Base-by-base conservation (phyloP, 1,140 invertebrate genomes). In the Charaxes varanes region DNA sequence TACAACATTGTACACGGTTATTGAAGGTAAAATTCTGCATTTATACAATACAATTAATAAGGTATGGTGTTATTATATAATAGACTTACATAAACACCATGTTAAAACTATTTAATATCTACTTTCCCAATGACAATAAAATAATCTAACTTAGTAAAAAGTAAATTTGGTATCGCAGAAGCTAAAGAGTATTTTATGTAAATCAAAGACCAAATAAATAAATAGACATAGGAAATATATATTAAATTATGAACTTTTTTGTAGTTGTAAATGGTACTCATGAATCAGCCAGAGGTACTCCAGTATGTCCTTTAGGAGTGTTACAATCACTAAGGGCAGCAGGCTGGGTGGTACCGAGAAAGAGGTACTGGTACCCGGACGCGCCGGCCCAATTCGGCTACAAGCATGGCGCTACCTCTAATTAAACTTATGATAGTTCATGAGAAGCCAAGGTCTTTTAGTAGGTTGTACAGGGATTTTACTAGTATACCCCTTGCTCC, bases 331-430 rank as follows among this genome's bases (percentile, higher is more conserved):
- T 97, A 0, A 87, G 90, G 41, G 80, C 88, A 1, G 83, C 92
- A 4, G 89, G 92, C 6, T 97, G 95, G 95, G 90, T 93, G 27
- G 94, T 97, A 35, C 90, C 92, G 0, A n/a, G n/a, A n/a, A n/a
- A n/a, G n/a, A n/a, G n/a, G n/a, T n/a, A n/a, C n/a, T n/a, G n/a
- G n/a, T n/a, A n/a, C n/a, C n/a, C n/a, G n/a, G n/a, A n/a, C n/a
- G n/a, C n/a, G n/a, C n/a, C n/a, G n/a, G n/a, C n/a, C n/a, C n/a
- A n/a, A n/a, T n/a, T n/a, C n/a, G n/a, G n/a, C n/a, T n/a, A n/a
- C n/a, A n/a, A n/a, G n/a, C n/a, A n/a, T n/a, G n/a, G n/a, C n/a
- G n/a, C n/a, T n/a, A n/a, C n/a, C n/a, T n/a, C n/a, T n/a, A n/a
- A n/a, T n/a, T n/a, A n/a, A n/a, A n/a, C n/a, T n/a, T n/a, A n/a